phyloP scores from a whole-genome alignment of 2,113 vertebrate genomes.

The Heptranchias perlo region DNA sequence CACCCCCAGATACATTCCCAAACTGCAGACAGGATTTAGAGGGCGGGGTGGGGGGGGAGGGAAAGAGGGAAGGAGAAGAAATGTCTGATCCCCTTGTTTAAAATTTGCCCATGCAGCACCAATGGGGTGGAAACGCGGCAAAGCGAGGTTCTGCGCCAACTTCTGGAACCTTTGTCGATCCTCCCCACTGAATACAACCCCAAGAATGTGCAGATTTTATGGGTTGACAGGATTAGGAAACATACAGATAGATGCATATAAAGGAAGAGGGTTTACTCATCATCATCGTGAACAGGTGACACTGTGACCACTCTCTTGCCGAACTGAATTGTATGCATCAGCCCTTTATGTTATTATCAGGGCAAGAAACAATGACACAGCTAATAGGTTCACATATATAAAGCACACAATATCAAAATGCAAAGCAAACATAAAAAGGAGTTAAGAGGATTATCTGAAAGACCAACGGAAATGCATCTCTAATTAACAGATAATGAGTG shows the following conservation, averaged over 20 bases:
- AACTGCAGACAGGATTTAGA: not conserved
- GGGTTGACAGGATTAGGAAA: not conserved
- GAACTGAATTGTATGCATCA: not conserved
- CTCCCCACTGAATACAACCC: not conserved
- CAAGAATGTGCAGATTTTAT: not conserved
- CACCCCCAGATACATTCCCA: not conserved
- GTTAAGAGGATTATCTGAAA: slow-evolving; percentile 32
- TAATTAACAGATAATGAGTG: slow-evolving; percentile 21
- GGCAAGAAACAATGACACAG: not conserved
- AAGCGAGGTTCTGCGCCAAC: not conserved
- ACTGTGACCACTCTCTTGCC: not conserved
- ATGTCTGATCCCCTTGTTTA: not conserved
- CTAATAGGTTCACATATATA: slow-evolving; percentile 2
- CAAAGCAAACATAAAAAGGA: slow-evolving; percentile 2
- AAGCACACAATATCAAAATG: not conserved
- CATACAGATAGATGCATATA: too few relatives aligned
- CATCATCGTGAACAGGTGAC: not conserved
- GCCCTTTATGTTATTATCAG: not conserved
- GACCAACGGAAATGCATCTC: not conserved
- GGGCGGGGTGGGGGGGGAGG: not conserved
- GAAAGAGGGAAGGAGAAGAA: not conserved
- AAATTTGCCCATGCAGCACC: not conserved
- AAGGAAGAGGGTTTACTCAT: not conserved
- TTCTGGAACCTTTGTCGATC: not conserved
- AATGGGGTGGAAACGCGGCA: not conserved